These are phyloP conservation scores for Elaphurus davidianus DNA, from an alignment of 2,113 vertebrate species.

Conservation along the genomic window DNA sequence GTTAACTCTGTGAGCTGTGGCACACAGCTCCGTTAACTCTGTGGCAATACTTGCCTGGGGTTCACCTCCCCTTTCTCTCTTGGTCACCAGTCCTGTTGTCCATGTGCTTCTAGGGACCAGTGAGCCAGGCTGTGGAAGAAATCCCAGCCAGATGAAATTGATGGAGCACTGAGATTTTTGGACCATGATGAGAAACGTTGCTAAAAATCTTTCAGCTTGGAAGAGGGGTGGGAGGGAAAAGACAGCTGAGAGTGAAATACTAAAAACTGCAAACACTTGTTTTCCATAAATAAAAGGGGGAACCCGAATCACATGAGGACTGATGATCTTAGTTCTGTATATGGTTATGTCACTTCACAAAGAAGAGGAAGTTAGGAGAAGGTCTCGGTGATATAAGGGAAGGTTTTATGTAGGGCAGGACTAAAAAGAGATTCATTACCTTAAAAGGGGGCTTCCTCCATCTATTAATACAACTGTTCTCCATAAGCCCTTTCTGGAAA, in stretches of 20 bases:
- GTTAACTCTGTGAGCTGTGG: background rate
- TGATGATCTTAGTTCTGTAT: background rate
- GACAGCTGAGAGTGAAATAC: background rate
- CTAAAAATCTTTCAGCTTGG: background rate
- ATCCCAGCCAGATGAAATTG: background rate
- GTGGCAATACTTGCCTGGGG: background rate
- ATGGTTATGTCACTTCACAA: background rate
- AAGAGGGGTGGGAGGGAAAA: background rate
- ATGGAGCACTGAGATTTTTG: background rate
- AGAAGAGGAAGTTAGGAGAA: constrained; percentile 57
- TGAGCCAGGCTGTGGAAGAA: background rate
- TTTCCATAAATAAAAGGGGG: constrained; percentile 49
- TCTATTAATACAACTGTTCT: background rate
- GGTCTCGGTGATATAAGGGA: constrained; percentile 8
- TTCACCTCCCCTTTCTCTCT: background rate
- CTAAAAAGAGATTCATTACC: background rate
- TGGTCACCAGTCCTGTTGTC: background rate
- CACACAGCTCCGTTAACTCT: background rate
- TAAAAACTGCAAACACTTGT: background rate
- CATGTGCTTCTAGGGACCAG: background rate
- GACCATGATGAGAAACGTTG: background rate
- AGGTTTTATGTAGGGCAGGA: background rate
- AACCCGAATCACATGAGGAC: constrained; percentile 36
- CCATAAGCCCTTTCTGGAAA: background rate
- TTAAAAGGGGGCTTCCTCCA: background rate